phyloP scores from a whole-genome alignment of 2,888 invertebrate genomes.

The Orchestes rusci region DNA sequence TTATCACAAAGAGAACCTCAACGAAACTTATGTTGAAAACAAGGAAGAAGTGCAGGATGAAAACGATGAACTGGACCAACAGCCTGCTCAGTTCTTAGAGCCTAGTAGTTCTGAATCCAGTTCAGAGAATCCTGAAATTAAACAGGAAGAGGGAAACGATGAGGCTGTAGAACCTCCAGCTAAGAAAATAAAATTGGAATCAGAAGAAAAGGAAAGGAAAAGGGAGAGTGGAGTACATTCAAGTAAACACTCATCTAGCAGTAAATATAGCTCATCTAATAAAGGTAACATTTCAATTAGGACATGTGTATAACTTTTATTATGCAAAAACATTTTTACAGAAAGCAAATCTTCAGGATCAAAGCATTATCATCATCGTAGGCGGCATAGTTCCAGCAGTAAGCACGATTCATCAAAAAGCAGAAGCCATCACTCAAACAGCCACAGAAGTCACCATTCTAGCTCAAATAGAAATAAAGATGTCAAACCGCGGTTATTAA shows the following conservation, averaged over 20 bases:
- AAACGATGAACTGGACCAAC: no score
- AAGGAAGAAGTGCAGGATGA: no score
- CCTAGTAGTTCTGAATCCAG: no score
- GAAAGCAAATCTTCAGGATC: constrained; percentile 25
- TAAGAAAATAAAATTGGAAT: constrained; percentile 30
- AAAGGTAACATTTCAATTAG: no score
- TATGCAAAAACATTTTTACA: no score
- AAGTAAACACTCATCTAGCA: no score
- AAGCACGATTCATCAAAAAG: constrained; percentile 26
- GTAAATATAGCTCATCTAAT: constrained; percentile 33
- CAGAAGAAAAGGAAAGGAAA: no score
- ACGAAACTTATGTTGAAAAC: no score
- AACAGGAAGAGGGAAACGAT: constrained; percentile 13
- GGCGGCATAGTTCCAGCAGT: constrained; percentile 25
- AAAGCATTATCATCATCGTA: constrained; percentile 22
- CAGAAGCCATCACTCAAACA: constrained; percentile 17
- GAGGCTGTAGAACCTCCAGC: constrained; percentile 21
- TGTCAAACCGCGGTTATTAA: constrained; percentile 31
- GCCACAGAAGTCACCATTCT: constrained; percentile 22
- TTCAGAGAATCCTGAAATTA: constrained; percentile 9
- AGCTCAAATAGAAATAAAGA: constrained; percentile 26
- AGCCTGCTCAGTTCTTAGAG: no score
- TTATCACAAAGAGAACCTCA: no score
- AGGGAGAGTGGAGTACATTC: no score
- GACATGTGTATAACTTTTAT: no score